These are phyloP conservation scores for Larimichthys crocea DNA, from an alignment of 2,113 vertebrate genomes.

Conservation along the genomic window DNA sequence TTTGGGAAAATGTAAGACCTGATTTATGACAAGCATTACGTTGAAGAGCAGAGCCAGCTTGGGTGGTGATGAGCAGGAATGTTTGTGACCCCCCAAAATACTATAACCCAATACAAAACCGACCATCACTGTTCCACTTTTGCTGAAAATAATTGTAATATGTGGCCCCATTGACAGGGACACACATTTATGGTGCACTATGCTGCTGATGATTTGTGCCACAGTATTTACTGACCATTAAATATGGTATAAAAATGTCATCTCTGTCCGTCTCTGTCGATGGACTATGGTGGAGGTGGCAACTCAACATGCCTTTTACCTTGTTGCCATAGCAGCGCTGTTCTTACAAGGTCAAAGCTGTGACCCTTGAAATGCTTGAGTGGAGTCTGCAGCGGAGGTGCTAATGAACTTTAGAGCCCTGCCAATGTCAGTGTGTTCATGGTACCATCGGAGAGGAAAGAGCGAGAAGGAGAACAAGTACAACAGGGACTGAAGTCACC, in stretches of 20 bases:
- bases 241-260: neutral
- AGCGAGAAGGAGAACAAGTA: slow-evolving; percentile 39
- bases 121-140: neutral
- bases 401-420: slow-evolving; percentile 66
- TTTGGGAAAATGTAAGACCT: neutral
- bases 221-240: neutral
- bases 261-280: neutral
- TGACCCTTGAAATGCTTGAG: slow-evolving; percentile 46
- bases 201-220: neutral
- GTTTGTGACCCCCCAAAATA: slow-evolving; percentile 6
- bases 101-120: neutral
- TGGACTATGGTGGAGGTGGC: neutral
- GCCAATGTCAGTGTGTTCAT: slow-evolving; percentile 34
- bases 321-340: slow-evolving; percentile 65
- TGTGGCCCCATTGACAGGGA: neutral
- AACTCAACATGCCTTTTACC: slow-evolving; percentile 26
- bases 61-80: slow-evolving; percentile 28
- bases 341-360: slow-evolving; percentile 63
- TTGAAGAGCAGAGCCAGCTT: neutral
- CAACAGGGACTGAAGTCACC: slow-evolving; percentile 32
- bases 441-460: slow-evolving; percentile 23
- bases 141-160: neutral
- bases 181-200: neutral
- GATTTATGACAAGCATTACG: neutral
- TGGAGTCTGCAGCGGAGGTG: slow-evolving; percentile 67